These are phyloP conservation scores for Nemoura dubitans DNA, from an alignment of 2,888 invertebrate species.

Conservation along the genomic window DNA sequence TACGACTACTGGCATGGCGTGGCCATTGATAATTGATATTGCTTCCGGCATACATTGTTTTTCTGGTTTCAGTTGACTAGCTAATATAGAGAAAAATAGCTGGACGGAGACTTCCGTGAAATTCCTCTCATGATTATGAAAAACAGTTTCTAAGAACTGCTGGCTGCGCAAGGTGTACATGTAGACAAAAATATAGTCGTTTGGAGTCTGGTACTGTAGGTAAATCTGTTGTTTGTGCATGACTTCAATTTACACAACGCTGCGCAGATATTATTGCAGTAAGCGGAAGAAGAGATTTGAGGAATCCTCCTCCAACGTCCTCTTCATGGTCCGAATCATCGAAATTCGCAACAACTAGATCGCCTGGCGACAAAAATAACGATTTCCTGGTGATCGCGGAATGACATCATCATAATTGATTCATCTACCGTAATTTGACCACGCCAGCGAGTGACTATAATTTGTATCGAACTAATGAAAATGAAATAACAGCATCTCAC, in stretches of 20 bases:
- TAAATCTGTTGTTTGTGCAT: no score
- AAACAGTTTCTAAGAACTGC: neutral
- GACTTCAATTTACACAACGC: no score
- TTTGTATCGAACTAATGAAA: no score
- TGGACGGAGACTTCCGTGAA: neutral
- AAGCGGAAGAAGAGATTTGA: neutral
- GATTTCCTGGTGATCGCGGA: neutral
- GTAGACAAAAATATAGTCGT: neutral
- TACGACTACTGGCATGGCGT: neutral
- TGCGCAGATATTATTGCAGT: no score
- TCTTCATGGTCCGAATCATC: neutral
- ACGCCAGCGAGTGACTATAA: neutral
- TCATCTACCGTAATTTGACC: neutral
- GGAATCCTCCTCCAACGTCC: neutral
- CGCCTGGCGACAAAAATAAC: neutral
- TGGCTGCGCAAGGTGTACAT: neutral
- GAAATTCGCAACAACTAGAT: neutral
- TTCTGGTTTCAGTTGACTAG: neutral
- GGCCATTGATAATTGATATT: neutral
- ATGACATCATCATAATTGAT: constrained; percentile 7
- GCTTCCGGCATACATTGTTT: neutral
- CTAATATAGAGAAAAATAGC: neutral
- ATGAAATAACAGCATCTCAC: neutral
- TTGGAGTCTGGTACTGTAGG: neutral
- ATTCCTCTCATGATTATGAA: neutral